Conservation (phyloP, 2,797 vertebrate genomes). For the Sylvilagus floridanus region DNA sequence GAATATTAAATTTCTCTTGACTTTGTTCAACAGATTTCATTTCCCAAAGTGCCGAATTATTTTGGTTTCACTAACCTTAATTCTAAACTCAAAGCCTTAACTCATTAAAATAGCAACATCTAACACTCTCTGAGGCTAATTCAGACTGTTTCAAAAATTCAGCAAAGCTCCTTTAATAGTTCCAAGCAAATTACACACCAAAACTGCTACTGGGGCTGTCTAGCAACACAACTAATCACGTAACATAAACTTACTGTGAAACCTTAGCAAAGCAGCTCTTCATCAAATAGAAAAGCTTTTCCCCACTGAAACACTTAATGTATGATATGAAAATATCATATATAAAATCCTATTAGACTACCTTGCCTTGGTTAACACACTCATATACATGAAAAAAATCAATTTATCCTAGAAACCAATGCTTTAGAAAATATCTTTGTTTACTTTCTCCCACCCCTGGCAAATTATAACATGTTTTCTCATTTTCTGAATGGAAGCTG, state of each 20-base stretch:
- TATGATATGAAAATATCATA: neutral
- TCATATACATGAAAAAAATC: constrained; percentile 38
- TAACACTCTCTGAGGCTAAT: constrained; percentile 69
- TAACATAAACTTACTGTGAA: constrained; percentile 67
- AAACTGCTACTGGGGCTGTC: constrained; percentile 68
- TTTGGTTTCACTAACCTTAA: constrained; percentile 68
- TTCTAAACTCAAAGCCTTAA: constrained; percentile 51
- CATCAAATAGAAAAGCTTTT: constrained; percentile 70
- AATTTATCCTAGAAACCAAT: neutral
- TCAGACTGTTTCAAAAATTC: constrained; percentile 70
- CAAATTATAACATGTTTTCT: neutral
- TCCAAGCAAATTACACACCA: constrained; percentile 80
- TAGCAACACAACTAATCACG: constrained; percentile 81
- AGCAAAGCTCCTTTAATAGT: constrained; percentile 78
- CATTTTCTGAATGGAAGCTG: neutral
- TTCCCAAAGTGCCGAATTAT: constrained; percentile 64
- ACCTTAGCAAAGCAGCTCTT: constrained; percentile 68
- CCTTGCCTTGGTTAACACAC: neutral
- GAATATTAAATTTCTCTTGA: neutral
- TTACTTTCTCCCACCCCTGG: neutral
- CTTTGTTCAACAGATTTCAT: neutral
- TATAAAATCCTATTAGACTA: constrained; percentile 21
- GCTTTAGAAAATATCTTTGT: neutral
- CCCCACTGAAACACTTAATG: neutral
- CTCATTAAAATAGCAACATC: constrained; percentile 70